Evolutionary conservation across 2,888 invertebrate species (phyloP).

Genomic region (Nymphalis urticae): DNA sequence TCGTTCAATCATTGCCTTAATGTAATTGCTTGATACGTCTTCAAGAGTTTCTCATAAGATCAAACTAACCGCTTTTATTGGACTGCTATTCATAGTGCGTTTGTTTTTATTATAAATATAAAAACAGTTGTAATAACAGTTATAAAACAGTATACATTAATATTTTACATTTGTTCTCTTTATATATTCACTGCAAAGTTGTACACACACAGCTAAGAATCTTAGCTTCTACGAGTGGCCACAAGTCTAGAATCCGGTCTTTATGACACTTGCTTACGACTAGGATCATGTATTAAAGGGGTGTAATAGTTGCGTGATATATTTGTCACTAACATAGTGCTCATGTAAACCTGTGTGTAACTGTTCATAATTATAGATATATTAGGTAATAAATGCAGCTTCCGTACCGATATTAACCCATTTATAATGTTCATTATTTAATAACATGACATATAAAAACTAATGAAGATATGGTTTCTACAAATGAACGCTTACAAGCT

Average conservation of each 20-base stretch:
- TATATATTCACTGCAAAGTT: neutral
- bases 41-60: neutral
- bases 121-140: too few species aligned
- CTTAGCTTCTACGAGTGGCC: neutral
- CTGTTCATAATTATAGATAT: neutral
- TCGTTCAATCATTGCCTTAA: conserved; percentile 26
- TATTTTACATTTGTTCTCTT: too few species aligned
- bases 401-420: too few species aligned
- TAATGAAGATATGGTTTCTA: too few species aligned
- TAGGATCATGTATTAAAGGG: neutral
- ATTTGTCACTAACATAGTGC: neutral
- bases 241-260: neutral
- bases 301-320: neutral
- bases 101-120: neutral
- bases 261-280: neutral
- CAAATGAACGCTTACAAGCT: too few species aligned
- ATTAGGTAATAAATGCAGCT: neutral
- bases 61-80: conserved; percentile 2
- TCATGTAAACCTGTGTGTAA: neutral
- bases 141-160: too few species aligned
- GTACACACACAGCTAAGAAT: neutral
- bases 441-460: too few species aligned
- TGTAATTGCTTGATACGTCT: conserved; percentile 14
- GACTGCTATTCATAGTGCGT: neutral
- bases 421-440: too few species aligned